These are phyloP conservation scores for Andrena fulva DNA, from an alignment of 2,888 invertebrate species.

Conservation along the genomic window DNA sequence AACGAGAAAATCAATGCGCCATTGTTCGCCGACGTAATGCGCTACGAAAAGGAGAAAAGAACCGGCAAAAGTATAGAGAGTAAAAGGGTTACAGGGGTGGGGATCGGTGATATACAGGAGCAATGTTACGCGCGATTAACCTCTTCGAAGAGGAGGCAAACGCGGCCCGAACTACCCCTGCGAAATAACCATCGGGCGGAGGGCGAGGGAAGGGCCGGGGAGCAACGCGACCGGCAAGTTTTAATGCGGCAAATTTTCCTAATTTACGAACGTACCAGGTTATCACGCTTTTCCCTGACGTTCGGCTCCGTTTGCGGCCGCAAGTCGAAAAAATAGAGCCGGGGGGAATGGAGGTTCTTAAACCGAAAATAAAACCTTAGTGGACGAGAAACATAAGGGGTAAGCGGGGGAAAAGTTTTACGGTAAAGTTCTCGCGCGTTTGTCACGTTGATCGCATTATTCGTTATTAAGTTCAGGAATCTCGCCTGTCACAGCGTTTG, in stretches of 20 bases:
- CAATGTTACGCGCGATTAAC: conserved; percentile 73
- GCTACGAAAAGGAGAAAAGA: conserved; percentile 42
- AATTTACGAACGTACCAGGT: conserved; percentile 48
- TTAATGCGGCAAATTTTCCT: conserved; percentile 55
- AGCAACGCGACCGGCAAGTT: conserved; percentile 36
- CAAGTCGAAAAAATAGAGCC: not conserved
- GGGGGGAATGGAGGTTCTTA: conserved; percentile 9
- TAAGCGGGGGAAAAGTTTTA: not conserved
- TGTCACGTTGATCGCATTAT: conserved; percentile 10
- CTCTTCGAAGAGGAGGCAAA: conserved; percentile 43
- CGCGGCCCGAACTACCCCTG: conserved; percentile 18
- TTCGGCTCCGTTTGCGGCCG: conserved; percentile 18
- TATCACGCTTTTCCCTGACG: conserved; percentile 30
- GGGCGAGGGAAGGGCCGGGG: not conserved
- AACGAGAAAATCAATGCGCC: conserved; percentile 47
- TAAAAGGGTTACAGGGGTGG: not conserved
- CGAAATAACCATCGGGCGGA: conserved; percentile 29
- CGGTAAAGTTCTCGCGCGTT: not conserved
- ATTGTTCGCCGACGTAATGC: conserved; percentile 54
- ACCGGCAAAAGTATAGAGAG: conserved; percentile 18
- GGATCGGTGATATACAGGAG: conserved; percentile 56
- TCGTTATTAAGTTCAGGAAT: not conserved
- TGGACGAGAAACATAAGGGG: not conserved
- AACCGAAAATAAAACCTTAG: not conserved
- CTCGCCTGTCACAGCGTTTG: not conserved